Evolutionary conservation across 2,888 invertebrate genomes (phyloP), one percentile per base, ranked within the genome.

Genomic region (Meganola albula): DNA sequence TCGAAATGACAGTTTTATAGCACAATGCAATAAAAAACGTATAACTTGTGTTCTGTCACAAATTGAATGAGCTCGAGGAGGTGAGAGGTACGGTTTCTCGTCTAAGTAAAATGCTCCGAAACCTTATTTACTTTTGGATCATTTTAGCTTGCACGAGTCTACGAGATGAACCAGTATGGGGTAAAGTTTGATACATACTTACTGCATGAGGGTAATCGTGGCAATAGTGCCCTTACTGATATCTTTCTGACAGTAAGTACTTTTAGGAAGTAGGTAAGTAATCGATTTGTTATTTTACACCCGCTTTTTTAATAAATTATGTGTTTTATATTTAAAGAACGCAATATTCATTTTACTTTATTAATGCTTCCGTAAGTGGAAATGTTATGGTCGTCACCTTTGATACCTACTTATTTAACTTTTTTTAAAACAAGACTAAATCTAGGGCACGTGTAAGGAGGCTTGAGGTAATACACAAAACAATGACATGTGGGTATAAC

Each of bases 1-100:
- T 68, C 59, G 62, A 67, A 63, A 66, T 57, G 68, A 70, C 74
- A 63, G 49, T 74, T 78, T 78, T 76, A 77, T 82, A 67, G 77
- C 63, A 46, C 58, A 53, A 39, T 59, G 69, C 68, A 80, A 82
- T 83, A 82, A 83, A 82, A 82, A 80, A 79, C 69, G 63, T 72
- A 77, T 82, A 79, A 82, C 74, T 68, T 66, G 69, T 63, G 51
- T 47, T 57, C 49, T 63, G 68, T 58, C 66, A 63, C 66, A 79
- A 80, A 82, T 82, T 82, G 78, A 78, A 82, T 79, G 71, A 58
- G 53, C 46, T 51, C 37, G 34, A 50, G 59, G 57, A 54, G 63
- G 67, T 61, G 60, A 63, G 65, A 63, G 63, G 58, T 58, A 53
- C 45, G 20, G 27, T 21, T 10, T 12, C 14, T 12, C 29, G 30